phyloP scores from a whole-genome alignment of 1,140 invertebrate genomes.

The Druon quercuslanigerum region DNA sequence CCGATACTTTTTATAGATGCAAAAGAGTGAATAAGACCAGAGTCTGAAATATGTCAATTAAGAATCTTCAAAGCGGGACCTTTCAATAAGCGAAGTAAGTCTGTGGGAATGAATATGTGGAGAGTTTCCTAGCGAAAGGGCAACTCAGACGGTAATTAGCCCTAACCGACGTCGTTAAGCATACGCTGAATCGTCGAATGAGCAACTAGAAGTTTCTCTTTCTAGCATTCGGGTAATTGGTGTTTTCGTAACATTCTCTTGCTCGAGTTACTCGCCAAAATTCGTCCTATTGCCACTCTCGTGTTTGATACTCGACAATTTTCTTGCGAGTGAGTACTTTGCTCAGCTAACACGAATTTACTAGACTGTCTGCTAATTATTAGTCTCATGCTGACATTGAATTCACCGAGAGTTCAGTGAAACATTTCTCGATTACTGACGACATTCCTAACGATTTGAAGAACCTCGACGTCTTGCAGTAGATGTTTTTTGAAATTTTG shows the following conservation, averaged over 20 bases:
- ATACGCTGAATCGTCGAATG: conserved; percentile 4
- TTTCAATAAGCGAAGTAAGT: background rate
- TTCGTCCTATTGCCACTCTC: background rate
- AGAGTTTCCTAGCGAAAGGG: conserved; percentile 11
- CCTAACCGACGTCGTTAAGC: conserved; percentile 3
- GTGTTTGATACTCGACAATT: background rate
- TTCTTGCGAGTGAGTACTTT: background rate
- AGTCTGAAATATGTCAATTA: conserved; percentile 19
- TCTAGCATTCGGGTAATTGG: background rate
- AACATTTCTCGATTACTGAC: background rate
- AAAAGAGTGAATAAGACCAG: background rate
- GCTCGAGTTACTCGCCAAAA: conserved; percentile 6
- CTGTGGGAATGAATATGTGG: background rate
- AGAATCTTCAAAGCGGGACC: conserved; percentile 8
- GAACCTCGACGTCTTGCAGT: too few species aligned
- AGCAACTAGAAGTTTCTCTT: conserved; percentile 25
- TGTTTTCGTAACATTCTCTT: background rate
- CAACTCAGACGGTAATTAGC: background rate
- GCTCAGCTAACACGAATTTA: conserved; percentile 8
- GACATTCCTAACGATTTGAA: too few species aligned
- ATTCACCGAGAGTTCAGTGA: background rate
- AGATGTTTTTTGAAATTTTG: too few species aligned
- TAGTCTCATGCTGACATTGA: background rate
- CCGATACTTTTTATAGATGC: too few species aligned
- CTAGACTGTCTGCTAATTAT: conserved; percentile 6